These are phyloP conservation scores for Orestias chungarensis DNA, from an alignment of 2,797 vertebrate genomes.

Conservation along the genomic window DNA sequence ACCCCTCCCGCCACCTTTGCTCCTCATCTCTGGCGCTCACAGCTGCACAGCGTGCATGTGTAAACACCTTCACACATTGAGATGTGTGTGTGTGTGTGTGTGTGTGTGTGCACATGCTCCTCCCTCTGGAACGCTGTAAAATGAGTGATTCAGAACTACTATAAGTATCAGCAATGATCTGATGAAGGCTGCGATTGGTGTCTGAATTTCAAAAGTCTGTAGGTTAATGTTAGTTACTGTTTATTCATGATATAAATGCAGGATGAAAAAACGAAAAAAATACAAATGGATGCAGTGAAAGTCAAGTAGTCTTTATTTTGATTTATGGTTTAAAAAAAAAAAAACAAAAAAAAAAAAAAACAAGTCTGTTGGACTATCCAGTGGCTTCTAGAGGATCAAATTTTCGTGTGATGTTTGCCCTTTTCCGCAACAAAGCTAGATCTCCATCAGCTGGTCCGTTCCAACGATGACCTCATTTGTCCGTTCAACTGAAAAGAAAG, in stretches of 20 bases:
- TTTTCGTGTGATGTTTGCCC: constrained; percentile 19
- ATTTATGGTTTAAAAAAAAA: constrained; percentile 64
- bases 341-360: constrained; percentile 31
- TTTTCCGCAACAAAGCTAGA: constrained; percentile 73
- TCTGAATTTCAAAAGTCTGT: constrained; percentile 23
- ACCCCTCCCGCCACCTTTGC: constrained; percentile 67
- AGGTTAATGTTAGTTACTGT: neutral
- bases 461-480: constrained; percentile 97
- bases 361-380: constrained; percentile 5
- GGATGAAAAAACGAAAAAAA: constrained; percentile 15
- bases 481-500: constrained; percentile 84
- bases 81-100: constrained; percentile 26
- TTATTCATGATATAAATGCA: neutral
- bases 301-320: constrained; percentile 75
- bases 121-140: constrained; percentile 29
- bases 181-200: constrained; percentile 30
- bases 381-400: constrained; percentile 24
- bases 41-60: constrained; percentile 67
- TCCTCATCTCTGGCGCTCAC: constrained; percentile 59
- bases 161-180: constrained; percentile 40
- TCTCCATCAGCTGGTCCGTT: constrained; percentile 97
- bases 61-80: constrained; percentile 57
- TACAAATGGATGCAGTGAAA: constrained; percentile 45
- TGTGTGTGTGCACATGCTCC: constrained; percentile 14
- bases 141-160: constrained; percentile 38